Evolutionary conservation across 2,797 vertebrate genomes (phyloP).

Genomic region (Onychomys torridus): DNA sequence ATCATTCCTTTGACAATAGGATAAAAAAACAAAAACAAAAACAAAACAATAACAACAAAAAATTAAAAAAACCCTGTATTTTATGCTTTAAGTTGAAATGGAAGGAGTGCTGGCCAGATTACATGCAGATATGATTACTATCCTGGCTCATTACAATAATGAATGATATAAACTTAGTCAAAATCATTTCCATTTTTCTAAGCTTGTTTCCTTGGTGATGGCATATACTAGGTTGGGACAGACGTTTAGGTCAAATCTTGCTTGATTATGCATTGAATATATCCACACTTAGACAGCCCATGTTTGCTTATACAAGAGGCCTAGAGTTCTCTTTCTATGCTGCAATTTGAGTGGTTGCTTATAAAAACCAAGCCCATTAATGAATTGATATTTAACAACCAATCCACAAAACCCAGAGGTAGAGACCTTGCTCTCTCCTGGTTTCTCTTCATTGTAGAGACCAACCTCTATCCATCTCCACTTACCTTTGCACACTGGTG

Average conservation of each 20-base stretch:
- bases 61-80: not conserved
- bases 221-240: not conserved
- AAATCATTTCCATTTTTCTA: slow-evolving; percentile 30
- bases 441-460: not conserved
- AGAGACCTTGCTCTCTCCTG: not conserved
- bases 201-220: slow-evolving; percentile 53
- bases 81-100: not conserved
- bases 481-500: not conserved
- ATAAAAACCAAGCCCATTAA: not conserved
- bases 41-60: too few species aligned
- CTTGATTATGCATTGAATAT: not conserved
- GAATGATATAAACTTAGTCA: not conserved
- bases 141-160: not conserved
- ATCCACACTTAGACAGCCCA: not conserved
- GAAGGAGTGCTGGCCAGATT: not conserved
- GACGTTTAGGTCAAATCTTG: slow-evolving; percentile 35
- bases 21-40: too few species aligned
- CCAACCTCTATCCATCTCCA: not conserved
- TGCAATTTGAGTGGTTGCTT: not conserved
- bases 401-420: not conserved
- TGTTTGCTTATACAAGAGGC: not conserved
- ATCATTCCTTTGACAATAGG: not conserved
- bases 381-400: not conserved
- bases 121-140: not conserved
- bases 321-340: not conserved